Percentiles rank a stretch among this genome's conserved stretches.
Evolutionary conservation across 1,140 invertebrate genomes (phyloP).

Genomic region (Bradysia coprophila): DNA sequence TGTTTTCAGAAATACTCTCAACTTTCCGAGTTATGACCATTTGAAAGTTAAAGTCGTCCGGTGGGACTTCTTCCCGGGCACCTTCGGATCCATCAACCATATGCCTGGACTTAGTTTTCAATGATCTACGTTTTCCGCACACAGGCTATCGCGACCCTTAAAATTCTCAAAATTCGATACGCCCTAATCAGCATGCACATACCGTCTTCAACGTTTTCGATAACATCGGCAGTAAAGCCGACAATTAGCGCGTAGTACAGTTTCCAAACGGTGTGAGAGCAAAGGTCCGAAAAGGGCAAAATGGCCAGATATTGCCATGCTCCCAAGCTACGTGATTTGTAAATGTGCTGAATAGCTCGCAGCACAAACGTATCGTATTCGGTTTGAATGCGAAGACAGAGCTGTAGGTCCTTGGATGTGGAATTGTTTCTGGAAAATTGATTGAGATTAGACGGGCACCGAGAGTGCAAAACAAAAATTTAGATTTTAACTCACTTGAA

Average conservation of each 20-base stretch:
- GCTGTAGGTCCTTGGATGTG: constrained; percentile 24
- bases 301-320: constrained; percentile 71
- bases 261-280: constrained; percentile 47
- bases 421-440: constrained; percentile 12
- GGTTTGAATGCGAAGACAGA: constrained; percentile 39
- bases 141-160: too few species aligned
- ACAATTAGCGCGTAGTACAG: constrained; percentile 41
- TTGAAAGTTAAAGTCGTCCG: too few species aligned
- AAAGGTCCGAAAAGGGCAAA: constrained; percentile 50
- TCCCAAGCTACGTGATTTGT: constrained; percentile 49
- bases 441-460: background rate
- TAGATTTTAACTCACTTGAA: constrained; percentile 21
- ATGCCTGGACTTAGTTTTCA: too few species aligned
- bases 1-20: too few species aligned
- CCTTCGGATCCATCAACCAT: too few species aligned
- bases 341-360: constrained; percentile 47
- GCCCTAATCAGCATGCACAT: too few species aligned
- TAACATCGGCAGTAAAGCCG: constrained; percentile 16
- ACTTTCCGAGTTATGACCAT: too few species aligned
- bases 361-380: constrained; percentile 60
- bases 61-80: too few species aligned
- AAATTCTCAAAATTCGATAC: too few species aligned
- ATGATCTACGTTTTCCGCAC: too few species aligned
- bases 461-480: background rate
- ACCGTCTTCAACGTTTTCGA: background rate